Base-by-base conservation (phyloP, 2,113 vertebrate species). In the Ptilorrhoa leucosticta region DNA sequence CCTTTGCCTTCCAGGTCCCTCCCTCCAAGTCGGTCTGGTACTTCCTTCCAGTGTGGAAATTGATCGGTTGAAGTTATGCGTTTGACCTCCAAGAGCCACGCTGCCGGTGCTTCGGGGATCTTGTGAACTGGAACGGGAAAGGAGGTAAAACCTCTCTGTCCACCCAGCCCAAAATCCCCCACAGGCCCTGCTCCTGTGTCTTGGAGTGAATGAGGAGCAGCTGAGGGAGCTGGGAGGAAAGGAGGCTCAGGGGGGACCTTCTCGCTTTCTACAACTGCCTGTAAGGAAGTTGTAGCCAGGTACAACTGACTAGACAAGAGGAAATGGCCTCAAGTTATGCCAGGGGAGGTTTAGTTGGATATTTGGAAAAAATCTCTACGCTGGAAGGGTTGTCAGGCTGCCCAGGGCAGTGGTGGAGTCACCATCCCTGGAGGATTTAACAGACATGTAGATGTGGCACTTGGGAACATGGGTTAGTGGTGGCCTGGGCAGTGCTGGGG, bases 81-180 rank as follows among this genome's bases (percentile, higher is more conserved):
- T 54, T 75, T 83, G 84, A 60, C 48, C 53, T 26, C 53, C 87
- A 10, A 57, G 73, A 89, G 28, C 61, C 15, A 10, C 6, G 2
- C 77, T 61, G 66, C 94, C 28, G 64, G 51, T 50, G 39, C 53
- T 61, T 72, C 8, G 11, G 48, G 39, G 44, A 89, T 56, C 37
- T 57, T 84, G 77, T 96, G 93, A 97, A 37, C 70, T 69, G 87
- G 4, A 84, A 84, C 65, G 22, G 94, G 89, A 97, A 90, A 89
- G 31, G 58, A 97, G 94, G 93, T 97, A 95, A 94, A 75, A 61
- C 13, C 0, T 2, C 57, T 72, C 47, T 54, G 85, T 35, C 1
- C 56, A 4, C 40, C 24, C 80, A 23, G 28, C 88, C 86, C 73
- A 10, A 39, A 78, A 63, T 6, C 91, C 87, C 9, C 2, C 4